Evolutionary conservation across 2,797 vertebrate species (phyloP).

Genomic region (Lophotriccus pileatus): DNA sequence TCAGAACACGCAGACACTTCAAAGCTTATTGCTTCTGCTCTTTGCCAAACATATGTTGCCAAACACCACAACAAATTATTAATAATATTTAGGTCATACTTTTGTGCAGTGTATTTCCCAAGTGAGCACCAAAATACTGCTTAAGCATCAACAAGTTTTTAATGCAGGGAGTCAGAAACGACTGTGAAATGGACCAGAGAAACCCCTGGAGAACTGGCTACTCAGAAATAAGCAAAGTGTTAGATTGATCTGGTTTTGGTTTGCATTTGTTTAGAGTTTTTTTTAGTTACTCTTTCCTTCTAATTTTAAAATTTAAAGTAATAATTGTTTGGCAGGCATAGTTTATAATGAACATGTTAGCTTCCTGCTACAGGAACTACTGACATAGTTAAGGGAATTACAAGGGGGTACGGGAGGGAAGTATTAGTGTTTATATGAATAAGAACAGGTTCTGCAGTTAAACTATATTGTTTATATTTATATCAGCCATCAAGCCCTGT

Average conservation of each 20-base stretch:
- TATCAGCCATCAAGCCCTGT: neutral
- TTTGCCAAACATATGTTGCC: slow-evolving; percentile 71
- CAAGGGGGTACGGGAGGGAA: rapidly evolving
- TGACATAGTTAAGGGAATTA: neutral
- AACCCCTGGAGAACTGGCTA: neutral
- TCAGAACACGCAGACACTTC: slow-evolving; percentile 62
- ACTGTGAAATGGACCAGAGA: neutral
- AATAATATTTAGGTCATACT: slow-evolving; percentile 59
- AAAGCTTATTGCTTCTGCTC: slow-evolving; percentile 65
- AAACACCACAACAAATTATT: slow-evolving; percentile 63
- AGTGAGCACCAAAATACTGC: neutral
- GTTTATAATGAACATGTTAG: neutral
- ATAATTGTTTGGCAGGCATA: neutral
- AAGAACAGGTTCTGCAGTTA: neutral
- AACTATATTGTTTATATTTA: neutral
- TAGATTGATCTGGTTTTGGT: neutral
- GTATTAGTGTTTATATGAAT: neutral
- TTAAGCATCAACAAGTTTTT: neutral
- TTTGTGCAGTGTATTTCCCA: slow-evolving; percentile 15
- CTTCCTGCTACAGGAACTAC: neutral
- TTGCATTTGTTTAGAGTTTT: neutral
- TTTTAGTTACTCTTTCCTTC: neutral
- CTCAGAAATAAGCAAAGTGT: neutral
- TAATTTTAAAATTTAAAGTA: neutral
- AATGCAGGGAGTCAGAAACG: neutral